phyloP scores from a whole-genome alignment of 2,797 vertebrate genomes.

The Esox masquinongy region DNA sequence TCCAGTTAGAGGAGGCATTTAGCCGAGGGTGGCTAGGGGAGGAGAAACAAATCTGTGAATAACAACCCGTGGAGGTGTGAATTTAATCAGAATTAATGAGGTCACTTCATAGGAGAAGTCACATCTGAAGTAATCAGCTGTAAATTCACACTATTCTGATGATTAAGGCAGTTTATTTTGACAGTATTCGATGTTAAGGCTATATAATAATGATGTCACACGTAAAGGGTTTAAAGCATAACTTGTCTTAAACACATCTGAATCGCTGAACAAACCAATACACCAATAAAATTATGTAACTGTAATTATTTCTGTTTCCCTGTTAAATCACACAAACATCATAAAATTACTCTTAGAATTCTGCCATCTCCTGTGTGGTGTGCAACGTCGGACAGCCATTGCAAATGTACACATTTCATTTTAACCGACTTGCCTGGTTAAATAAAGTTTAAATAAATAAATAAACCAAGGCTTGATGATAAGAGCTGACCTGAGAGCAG shows the following conservation, averaged over 20 bases:
- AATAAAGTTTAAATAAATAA: neutral
- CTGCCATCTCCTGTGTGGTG: neutral
- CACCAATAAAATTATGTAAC: neutral
- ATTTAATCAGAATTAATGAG: conserved; percentile 77
- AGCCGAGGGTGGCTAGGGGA: conserved; percentile 4
- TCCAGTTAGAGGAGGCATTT: conserved; percentile 30
- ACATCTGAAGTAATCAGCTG: conserved; percentile 50
- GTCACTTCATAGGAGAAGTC: conserved; percentile 52
- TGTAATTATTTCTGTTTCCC: too few species aligned
- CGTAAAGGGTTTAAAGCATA: conserved; percentile 14
- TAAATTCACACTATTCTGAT: conserved; percentile 57
- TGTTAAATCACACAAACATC: neutral
- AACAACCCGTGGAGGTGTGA: conserved; percentile 69
- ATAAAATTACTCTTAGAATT: neutral
- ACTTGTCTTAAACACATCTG: neutral
- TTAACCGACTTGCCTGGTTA: neutral
- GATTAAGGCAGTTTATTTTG: conserved; percentile 67
- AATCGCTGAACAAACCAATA: neutral
- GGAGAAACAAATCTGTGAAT: conserved; percentile 55
- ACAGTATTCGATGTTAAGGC: conserved; percentile 59
- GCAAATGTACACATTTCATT: neutral
- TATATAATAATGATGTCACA: conserved; percentile 47
- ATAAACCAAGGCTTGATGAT: neutral
- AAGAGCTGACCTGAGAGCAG: conserved; percentile 12
- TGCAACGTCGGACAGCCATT: neutral